A percentile compares a stretch with the other conserved stretches of the same genome.
Conservation (phyloP, 2,113 vertebrate genomes). For the Pangasianodon gigas region DNA sequence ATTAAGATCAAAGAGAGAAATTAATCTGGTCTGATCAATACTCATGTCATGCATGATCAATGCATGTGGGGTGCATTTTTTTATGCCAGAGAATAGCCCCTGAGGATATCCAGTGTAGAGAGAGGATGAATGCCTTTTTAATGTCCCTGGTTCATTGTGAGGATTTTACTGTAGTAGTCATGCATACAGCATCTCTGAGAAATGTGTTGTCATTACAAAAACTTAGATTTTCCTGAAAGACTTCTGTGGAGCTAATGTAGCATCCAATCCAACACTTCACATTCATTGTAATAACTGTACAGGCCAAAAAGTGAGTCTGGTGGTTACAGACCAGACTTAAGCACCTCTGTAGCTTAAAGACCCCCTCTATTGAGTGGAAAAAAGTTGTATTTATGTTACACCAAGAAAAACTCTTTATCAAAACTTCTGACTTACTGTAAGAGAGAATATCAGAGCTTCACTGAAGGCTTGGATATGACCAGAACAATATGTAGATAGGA, state of each 20-base stretch:
- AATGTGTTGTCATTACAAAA: not conserved
- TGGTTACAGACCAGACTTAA: not conserved
- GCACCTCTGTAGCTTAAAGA: not conserved
- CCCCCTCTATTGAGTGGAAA: not conserved
- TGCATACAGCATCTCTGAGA: not conserved
- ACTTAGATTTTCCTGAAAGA: not conserved
- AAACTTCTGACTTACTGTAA: not conserved
- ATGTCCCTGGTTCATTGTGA: not conserved
- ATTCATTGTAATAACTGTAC: not conserved
- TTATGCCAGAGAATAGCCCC: slow-evolving; percentile 2
- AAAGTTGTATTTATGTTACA: not conserved
- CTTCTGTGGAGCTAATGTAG: not conserved
- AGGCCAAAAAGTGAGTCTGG: not conserved
- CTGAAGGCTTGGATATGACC: not conserved
- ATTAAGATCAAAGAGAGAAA: slow-evolving; percentile 30
- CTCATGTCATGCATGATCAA: slow-evolving; percentile 46
- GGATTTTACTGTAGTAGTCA: not conserved
- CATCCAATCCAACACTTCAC: not conserved
- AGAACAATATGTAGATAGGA: not conserved
- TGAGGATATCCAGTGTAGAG: not conserved
- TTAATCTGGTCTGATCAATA: slow-evolving; percentile 54
- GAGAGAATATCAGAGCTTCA: too few species aligned
- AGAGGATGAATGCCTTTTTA: not conserved
- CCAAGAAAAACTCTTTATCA: not conserved
- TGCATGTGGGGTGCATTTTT: slow-evolving; percentile 23